Evolutionary conservation across 1,140 invertebrate genomes (phyloP), one percentile per base, ranked within the genome.

Genomic region (Cryptotermes secundus): DNA sequence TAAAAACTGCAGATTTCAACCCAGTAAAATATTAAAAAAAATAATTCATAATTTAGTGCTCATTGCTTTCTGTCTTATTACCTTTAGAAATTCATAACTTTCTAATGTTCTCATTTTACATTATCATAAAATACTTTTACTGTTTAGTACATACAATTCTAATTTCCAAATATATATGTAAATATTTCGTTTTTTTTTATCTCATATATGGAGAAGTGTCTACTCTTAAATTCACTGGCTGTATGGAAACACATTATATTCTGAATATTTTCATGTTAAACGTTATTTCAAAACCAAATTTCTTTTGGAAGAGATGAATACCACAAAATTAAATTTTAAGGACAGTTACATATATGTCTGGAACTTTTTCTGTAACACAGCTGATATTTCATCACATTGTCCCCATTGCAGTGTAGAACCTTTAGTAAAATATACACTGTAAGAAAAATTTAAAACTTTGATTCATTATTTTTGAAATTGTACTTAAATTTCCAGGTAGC

Each of bases 401-500:
- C 26, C 59, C 59, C 59, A 72, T 19, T 49, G 45, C 14, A 19
- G 45, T 6, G 6, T 42, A 14, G 38, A 42, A 12, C 0, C 14
- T 12, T 49, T 19, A 49, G 45, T 49, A 49, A 49, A 14, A 49
- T 1, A 49, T 49, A 49, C 45, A 19, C 22, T 2, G 22, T 19
- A 49, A 3, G 4, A 72, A 31, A 72, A 72, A 72, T 31, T 31
- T 31, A n/a, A 72, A 72, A 49, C 4, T 10, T 31, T 31, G n/a
- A 31, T 72, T 16, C n/a, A 31, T 72, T n/a, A 26, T 72, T n/a
- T 72, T 26, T 2, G 9, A n/a, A 0, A n/a, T n/a, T 82, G 38
- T 45, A 82, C 81, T 82, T 82, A 82, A 53, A 42, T 82, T 82
- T 82, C 42, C 38, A 38, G 38, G 49, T 49, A 2, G 53, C 42